Conservation (phyloP, 1,140 invertebrate genomes). For the Yoshiicerus persimilis region DNA sequence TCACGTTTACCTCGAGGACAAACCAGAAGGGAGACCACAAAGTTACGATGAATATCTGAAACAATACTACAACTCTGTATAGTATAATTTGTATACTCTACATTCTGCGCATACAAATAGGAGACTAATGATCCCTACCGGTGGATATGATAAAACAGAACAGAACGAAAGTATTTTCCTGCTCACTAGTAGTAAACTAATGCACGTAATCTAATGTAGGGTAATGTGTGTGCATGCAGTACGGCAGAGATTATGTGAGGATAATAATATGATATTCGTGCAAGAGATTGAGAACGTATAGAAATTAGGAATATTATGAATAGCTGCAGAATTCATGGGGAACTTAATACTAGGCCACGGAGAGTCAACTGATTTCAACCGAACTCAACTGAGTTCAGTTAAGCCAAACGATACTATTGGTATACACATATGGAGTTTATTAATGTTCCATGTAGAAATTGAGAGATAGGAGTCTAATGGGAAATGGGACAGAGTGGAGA, state of each 20-base stretch:
- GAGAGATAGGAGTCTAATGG: neutral
- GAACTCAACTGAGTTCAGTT: too few relatives aligned
- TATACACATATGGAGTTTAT: neutral
- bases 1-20: neutral
- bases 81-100: too few relatives aligned
- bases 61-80: neutral
- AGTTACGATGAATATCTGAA: neutral
- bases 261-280: neutral
- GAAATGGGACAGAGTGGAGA: neutral
- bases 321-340: neutral
- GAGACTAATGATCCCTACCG: neutral
- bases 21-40: neutral
- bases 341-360: neutral
- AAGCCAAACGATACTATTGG: too few relatives aligned
- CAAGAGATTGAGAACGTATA: neutral
- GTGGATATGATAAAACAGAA: neutral
- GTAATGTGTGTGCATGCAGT: too few relatives aligned
- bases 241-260: neutral
- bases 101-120: neutral
- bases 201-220: neutral
- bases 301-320: neutral
- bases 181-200: too few relatives aligned
- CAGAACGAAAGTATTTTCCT: too few relatives aligned
- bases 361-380: neutral
- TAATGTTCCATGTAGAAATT: neutral